These are phyloP conservation scores for Syngnathus scovelli DNA, from an alignment of 2,113 vertebrate species.

Conservation along the genomic window DNA sequence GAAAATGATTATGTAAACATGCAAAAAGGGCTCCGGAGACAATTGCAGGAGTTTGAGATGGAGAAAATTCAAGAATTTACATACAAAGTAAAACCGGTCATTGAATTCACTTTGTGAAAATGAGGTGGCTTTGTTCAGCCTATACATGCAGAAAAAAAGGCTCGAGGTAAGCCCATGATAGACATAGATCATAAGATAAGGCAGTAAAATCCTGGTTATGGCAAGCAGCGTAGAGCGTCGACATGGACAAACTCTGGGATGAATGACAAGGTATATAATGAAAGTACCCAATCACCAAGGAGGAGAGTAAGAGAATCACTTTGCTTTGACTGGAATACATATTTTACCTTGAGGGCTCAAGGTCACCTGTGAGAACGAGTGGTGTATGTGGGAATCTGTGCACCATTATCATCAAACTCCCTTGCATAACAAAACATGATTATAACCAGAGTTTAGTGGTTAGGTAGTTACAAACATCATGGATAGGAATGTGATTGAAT, in stretches of 20 bases:
- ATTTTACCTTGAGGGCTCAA: slow-evolving; percentile 28
- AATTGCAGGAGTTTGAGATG: not conserved
- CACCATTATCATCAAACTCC: slow-evolving; percentile 32
- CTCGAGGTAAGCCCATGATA: slow-evolving; percentile 24
- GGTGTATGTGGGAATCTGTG: slow-evolving; percentile 21
- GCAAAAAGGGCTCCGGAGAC: slow-evolving; percentile 10
- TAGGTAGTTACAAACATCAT: not conserved
- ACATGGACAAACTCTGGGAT: not conserved
- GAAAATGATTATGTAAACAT: slow-evolving; percentile 15
- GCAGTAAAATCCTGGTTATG: slow-evolving; percentile 28
- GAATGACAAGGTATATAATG: slow-evolving; percentile 3
- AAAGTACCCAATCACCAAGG: slow-evolving; percentile 16
- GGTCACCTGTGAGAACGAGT: slow-evolving; percentile 23
- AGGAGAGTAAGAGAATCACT: not conserved
- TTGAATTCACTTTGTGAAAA: slow-evolving; percentile 37
- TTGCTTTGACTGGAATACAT: slow-evolving; percentile 11
- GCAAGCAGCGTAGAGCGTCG: slow-evolving; percentile 20
- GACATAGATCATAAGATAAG: slow-evolving; percentile 32
- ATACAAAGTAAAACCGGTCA: slow-evolving; percentile 14
- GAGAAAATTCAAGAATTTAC: slow-evolving; percentile 16
- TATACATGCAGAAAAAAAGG: slow-evolving; percentile 17
- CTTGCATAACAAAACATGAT: slow-evolving; percentile 1
- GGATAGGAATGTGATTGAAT: not conserved
- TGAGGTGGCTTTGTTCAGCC: slow-evolving; percentile 21
- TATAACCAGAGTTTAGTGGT: not conserved